Conservation (phyloP, 2,797 vertebrate species). For the Scomberomorus guttatus region DNA sequence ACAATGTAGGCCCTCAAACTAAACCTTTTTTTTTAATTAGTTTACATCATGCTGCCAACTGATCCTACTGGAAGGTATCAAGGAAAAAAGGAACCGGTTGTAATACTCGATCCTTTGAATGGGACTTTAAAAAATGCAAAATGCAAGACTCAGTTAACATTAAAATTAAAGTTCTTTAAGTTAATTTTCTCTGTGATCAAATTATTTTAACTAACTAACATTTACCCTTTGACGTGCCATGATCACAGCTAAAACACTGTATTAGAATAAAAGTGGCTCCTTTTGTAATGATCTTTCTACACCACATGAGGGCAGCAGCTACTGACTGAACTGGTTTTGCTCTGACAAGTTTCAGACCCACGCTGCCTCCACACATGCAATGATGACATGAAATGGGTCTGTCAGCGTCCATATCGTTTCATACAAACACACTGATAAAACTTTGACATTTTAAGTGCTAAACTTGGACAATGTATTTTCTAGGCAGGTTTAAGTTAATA, state of each 20-base stretch:
- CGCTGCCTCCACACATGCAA: conserved; percentile 25
- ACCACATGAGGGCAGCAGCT: conserved; percentile 68
- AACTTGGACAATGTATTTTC: conserved; percentile 62
- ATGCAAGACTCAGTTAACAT: conserved; percentile 21
- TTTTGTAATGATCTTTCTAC: conserved; percentile 49
- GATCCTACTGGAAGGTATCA: neutral
- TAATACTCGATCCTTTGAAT: conserved; percentile 7
- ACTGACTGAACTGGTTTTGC: conserved; percentile 11
- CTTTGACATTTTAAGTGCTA: conserved; percentile 80
- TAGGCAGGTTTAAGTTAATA: conserved; percentile 65
- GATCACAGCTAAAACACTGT: conserved; percentile 86
- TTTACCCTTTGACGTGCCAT: conserved; percentile 30
- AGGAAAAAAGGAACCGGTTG: conserved; percentile 12
- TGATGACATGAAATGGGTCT: conserved; percentile 15
- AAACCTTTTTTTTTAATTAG: conserved; percentile 33
- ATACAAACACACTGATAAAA: conserved; percentile 51
- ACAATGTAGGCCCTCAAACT: neutral
- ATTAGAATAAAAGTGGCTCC: conserved; percentile 57
- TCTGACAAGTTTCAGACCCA: neutral
- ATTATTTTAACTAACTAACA: conserved; percentile 34
- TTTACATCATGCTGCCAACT: conserved; percentile 55
- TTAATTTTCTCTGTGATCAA: conserved; percentile 20
- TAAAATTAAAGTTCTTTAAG: neutral
- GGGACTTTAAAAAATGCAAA: conserved; percentile 22
- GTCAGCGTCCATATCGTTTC: neutral